Evolutionary conservation across 2,113 vertebrate species (phyloP).

Genomic region (Emydocephalus ijimae): DNA sequence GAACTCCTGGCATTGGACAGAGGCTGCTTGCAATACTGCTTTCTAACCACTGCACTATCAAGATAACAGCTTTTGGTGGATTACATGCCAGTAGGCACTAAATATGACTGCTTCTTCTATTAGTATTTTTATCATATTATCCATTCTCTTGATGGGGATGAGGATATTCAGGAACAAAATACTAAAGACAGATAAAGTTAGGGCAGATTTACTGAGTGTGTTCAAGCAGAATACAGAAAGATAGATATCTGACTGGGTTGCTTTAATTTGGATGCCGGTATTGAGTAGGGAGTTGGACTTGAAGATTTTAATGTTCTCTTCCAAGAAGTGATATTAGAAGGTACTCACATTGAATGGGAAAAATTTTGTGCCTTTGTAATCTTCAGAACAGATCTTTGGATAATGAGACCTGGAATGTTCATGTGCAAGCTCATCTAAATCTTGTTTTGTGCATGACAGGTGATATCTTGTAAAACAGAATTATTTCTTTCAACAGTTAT

Average conservation of each 20-base stretch:
- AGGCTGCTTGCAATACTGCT: neutral
- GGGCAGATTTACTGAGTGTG: neutral
- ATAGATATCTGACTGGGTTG: neutral
- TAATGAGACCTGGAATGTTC: neutral
- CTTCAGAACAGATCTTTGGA: neutral
- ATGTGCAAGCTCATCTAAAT: conserved; percentile 29
- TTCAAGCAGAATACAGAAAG: neutral
- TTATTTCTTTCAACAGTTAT: conserved; percentile 27
- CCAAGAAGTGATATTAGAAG: neutral
- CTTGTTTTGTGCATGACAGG: conserved; percentile 18
- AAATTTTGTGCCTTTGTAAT: neutral
- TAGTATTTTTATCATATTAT: neutral
- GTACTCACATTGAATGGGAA: neutral
- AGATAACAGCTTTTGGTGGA: neutral
- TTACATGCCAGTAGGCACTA: neutral
- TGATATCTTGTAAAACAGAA: conserved; percentile 26
- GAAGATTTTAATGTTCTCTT: neutral
- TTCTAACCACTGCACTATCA: neutral
- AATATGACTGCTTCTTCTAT: neutral
- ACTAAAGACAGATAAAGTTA: neutral
- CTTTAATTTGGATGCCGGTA: neutral
- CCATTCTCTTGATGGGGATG: neutral
- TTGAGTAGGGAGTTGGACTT: neutral
- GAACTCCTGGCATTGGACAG: neutral
- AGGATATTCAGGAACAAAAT: neutral